Conservation (phyloP, 92 coral and sea anemone genomes). For the Siderastrea radians region DNA sequence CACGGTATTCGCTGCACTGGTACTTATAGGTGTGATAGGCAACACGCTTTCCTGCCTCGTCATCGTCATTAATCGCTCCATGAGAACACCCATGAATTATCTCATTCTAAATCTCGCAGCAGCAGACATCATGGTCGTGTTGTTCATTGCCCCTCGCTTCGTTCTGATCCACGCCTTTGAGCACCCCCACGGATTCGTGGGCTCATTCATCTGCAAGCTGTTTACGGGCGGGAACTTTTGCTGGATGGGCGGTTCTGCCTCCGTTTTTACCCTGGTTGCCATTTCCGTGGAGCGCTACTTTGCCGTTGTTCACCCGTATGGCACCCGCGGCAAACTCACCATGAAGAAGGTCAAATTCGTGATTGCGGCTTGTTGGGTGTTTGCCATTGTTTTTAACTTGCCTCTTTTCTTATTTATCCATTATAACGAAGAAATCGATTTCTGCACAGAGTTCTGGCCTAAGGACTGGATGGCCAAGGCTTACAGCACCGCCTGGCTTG, state of each 20-base stretch:
- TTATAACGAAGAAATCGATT: constrained; percentile 49
- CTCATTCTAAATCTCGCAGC: constrained; percentile 42
- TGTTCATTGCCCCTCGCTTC: constrained; percentile 40
- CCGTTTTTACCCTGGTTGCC: constrained; percentile 70
- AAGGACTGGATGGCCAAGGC: constrained; percentile 59
- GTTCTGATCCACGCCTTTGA: constrained; percentile 45
- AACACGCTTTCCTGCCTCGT: constrained; percentile 40
- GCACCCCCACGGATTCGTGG: constrained; percentile 62
- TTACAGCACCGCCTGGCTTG: constrained; percentile 66
- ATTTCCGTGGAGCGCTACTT: constrained; percentile 72
- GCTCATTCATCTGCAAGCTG: constrained; percentile 62
- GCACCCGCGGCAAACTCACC: constrained; percentile 57
- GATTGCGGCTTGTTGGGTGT: constrained; percentile 47
- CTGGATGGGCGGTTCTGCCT: constrained; percentile 71
- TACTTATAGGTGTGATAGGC: constrained; percentile 39
- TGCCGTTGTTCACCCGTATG: constrained; percentile 68
- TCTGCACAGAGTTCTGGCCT: constrained; percentile 75
- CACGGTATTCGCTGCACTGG: constrained; percentile 19
- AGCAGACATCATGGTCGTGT: constrained; percentile 44
- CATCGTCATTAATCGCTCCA: constrained; percentile 36
- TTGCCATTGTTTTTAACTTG: constrained; percentile 55
- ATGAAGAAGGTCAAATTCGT: constrained; percentile 53
- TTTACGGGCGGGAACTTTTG: constrained; percentile 68
- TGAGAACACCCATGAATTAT: constrained; percentile 60
- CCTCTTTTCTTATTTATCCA: constrained; percentile 53